These are phyloP conservation scores for Meliscaeva auricollis DNA, from an alignment of 2,888 invertebrate species.

Conservation along the genomic window DNA sequence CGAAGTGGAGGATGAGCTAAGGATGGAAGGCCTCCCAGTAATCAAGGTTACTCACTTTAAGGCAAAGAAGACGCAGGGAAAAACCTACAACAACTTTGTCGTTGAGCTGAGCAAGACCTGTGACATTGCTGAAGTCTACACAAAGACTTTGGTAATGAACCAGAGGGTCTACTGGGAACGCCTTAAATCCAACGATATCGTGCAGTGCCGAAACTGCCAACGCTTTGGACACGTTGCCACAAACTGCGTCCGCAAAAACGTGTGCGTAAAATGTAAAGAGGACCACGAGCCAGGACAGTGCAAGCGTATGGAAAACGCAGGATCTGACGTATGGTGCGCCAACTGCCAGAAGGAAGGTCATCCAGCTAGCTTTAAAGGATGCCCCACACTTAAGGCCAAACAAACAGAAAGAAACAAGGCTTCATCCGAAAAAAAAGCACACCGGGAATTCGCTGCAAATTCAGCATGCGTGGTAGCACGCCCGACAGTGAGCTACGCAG, in stretches of 20 bases:
- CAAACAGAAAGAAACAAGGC: background rate
- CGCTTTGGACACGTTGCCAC: background rate
- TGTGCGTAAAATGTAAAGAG: background rate
- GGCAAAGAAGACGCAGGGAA: background rate
- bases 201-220: slow-evolving; percentile 5
- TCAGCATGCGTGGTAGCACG: background rate
- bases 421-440: background rate
- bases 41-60: background rate
- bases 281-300: background rate
- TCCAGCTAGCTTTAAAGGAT: background rate
- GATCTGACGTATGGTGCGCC: background rate
- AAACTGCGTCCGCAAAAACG: background rate
- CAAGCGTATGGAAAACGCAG: background rate
- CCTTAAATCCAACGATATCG: background rate
- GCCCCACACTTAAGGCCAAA: background rate
- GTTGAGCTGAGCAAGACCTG: background rate
- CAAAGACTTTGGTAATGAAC: background rate
- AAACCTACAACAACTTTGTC: background rate
- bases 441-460: background rate
- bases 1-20: too few species aligned
- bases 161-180: background rate
- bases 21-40: too few species aligned
- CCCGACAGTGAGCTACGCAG: background rate
- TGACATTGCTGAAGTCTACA: background rate
- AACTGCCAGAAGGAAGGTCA: slow-evolving; percentile 1